Evolutionary conservation across 2,888 invertebrate species (phyloP), one percentile per base, ranked within the genome.

Genomic region (Scrobipalpa atriplicella): DNA sequence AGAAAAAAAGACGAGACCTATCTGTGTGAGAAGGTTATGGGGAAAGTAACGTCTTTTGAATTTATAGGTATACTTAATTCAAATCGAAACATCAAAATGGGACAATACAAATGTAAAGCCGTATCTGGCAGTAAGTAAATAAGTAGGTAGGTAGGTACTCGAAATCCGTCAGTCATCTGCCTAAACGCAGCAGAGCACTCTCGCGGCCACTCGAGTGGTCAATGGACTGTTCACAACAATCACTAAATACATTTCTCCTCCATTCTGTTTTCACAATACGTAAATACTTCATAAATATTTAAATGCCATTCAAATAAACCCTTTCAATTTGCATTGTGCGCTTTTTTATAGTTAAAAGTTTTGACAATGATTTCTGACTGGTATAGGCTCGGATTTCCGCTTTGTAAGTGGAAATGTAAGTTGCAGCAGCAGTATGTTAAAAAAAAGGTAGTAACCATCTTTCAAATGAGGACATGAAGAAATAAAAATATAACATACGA

Each of bases 231-330:
- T 77, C 78, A 77, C 79, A 77, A 75, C 70, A 76, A 72, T 72
- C 73, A 74, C 70, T 67, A 73, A 78, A 76, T 72, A 70, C 74
- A 88, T 89, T 47, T 90, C 88, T 89, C 72, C 68, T 69, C 74
- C 74, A 85, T 85, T 84, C 82, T 89, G 88, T 90, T 91, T 90
- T 86, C 89, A 84, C 88, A 90, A 89, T 87, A 87, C 83, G 80
- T 83, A 89, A 87, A 89, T 85, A 86, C 80, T 83, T 73, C 84
- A 82, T 88, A 88, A 90, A 88, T 90, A 89, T 90, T 90, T 87
- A 84, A 90, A 87, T 85, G 85, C 86, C 88, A 86, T 58, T 58
- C n/a, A 58, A 36, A 16, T 80, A 83, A n/a, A 82, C 82, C 80
- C 81, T 82, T 82, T 80, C 69, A 62, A 69, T 64, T 68, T 60